phyloP scores from a whole-genome alignment of 1,140 invertebrate species.

The Melitaea cinxia region DNA sequence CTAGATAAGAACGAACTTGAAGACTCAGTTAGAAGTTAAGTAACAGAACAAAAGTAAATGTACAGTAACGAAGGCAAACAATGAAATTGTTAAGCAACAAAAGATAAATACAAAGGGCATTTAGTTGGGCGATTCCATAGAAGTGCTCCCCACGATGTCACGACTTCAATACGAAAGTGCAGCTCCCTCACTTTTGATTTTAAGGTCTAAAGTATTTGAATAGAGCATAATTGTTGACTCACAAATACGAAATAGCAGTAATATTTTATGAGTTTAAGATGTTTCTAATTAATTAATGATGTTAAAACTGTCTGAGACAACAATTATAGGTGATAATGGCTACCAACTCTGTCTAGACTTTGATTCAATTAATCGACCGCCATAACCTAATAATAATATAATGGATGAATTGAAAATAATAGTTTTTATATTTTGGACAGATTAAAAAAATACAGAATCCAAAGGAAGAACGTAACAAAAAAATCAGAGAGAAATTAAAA shows the following conservation, averaged over 20 bases:
- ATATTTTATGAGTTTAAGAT: not conserved
- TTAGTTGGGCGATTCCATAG: conserved; percentile 41
- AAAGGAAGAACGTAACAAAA: too few species aligned
- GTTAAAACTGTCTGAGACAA: not conserved
- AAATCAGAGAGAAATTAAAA: not conserved
- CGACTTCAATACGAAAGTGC: conserved; percentile 32
- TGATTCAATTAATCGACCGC: not conserved
- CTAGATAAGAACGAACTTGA: conserved; percentile 4
- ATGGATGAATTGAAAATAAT: too few species aligned
- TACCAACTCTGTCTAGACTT: not conserved
- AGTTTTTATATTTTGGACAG: too few species aligned
- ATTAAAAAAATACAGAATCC: too few species aligned
- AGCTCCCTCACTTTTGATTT: conserved; percentile 34
- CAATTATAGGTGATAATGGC: not conserved
- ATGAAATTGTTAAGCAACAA: conserved; percentile 63
- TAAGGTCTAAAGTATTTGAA: conserved; percentile 16
- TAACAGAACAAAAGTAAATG: conserved; percentile 44
- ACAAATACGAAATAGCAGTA: not conserved
- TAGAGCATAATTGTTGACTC: not conserved
- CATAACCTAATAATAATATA: not conserved
- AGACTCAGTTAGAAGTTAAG: conserved; percentile 8
- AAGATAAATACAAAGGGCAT: conserved; percentile 60
- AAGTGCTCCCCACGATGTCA: conserved; percentile 37
- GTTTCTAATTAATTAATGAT: not conserved
- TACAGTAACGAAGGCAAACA: conserved; percentile 58